Conservation (phyloP, 2,888 invertebrate genomes). For the Harpagoxenus sublaevis region DNA sequence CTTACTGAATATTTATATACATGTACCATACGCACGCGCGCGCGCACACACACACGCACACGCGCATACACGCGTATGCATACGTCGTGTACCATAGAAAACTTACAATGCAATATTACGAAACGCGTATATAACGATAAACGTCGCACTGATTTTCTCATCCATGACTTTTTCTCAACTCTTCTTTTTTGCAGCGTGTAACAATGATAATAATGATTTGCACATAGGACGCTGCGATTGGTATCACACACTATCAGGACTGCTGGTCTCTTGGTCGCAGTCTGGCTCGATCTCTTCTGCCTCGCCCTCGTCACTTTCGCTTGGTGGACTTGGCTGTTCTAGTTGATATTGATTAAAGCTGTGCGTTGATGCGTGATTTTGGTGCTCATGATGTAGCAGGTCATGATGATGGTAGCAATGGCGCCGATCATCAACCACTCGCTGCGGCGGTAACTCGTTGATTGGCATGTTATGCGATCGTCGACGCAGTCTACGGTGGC, state of each 20-base stretch:
- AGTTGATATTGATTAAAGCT: constrained; percentile 71
- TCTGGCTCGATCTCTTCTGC: constrained; percentile 63
- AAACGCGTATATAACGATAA: neutral
- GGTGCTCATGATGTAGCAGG: constrained; percentile 69
- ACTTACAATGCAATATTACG: constrained; percentile 1
- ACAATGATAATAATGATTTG: neutral
- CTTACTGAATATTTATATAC: neutral
- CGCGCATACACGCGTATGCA: neutral
- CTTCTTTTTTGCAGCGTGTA: neutral
- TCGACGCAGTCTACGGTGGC: constrained; percentile 87
- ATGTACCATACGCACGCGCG: neutral
- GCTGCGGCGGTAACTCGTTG: constrained; percentile 78
- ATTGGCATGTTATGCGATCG: constrained; percentile 80
- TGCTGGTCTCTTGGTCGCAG: constrained; percentile 78
- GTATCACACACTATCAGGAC: constrained; percentile 82
- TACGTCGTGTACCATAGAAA: neutral
- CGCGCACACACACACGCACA: neutral
- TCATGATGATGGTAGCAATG: constrained; percentile 80
- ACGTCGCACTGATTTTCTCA: neutral
- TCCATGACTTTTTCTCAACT: neutral
- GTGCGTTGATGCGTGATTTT: constrained; percentile 68
- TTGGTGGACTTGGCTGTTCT: constrained; percentile 81
- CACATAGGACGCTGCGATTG: neutral
- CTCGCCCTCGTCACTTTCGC: constrained; percentile 73
- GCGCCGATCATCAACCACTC: constrained; percentile 79